phyloP scores from a whole-genome alignment of 2,113 vertebrate genomes.

The Hippocampus abdominalis region DNA sequence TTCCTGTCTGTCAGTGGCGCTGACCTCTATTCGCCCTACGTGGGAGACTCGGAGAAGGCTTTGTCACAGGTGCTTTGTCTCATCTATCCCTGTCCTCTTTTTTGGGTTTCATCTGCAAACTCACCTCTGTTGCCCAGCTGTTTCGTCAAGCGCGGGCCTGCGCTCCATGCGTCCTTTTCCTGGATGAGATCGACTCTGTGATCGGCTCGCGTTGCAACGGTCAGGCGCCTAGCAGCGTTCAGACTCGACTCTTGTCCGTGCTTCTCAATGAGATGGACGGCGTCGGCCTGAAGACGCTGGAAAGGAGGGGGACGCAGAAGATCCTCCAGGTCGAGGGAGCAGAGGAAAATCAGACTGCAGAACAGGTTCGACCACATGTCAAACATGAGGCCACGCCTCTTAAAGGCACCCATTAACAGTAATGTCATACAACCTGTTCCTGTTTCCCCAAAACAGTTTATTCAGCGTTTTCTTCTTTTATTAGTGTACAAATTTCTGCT shows the following conservation, averaged over 20 bases:
- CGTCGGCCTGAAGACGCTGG: constrained; percentile 80
- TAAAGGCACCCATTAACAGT: background rate
- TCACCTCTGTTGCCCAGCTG: constrained; percentile 66
- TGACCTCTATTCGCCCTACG: constrained; percentile 88
- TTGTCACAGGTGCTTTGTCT: constrained; percentile 80
- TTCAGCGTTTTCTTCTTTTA: no score
- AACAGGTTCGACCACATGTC: constrained; percentile 62
- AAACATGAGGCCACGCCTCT: background rate
- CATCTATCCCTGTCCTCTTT: background rate
- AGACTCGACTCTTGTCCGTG: constrained; percentile 86
- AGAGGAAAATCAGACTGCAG: constrained; percentile 49
- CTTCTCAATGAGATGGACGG: constrained; percentile 95
- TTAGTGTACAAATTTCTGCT: background rate
- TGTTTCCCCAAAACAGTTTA: no score
- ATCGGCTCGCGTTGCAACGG: constrained; percentile 78
- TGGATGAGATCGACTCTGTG: constrained; percentile 94
- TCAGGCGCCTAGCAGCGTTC: constrained; percentile 67
- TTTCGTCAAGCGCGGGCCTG: constrained; percentile 89
- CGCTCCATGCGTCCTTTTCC: constrained; percentile 88
- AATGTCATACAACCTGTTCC: no score
- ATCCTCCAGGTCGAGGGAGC: constrained; percentile 64
- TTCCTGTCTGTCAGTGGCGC: constrained; percentile 87
- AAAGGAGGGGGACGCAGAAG: constrained; percentile 77
- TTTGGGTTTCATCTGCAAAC: background rate
- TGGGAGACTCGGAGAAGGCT: constrained; percentile 92